Base-by-base conservation (phyloP, 2,888 invertebrate species). In the Ischnus inquisitorius region DNA sequence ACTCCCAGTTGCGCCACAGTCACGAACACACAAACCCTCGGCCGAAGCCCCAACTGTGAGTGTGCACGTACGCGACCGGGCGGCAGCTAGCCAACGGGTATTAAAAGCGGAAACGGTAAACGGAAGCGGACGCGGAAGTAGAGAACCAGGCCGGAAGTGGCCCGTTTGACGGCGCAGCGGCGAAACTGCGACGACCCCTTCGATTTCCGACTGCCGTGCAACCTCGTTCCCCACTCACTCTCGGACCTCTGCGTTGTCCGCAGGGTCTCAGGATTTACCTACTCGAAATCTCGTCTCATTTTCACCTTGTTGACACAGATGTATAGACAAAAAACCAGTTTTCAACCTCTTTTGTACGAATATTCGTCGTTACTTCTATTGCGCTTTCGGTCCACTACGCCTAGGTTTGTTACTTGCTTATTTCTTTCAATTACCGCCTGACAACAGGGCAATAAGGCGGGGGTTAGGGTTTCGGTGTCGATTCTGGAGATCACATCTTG, bases 61-160 rank as follows among this genome's bases (percentile, higher is more conserved):
- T 68, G 67, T 72, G 78, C 78, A 60, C 77, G 64, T 81, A 71
- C 64, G 82, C 75, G 68, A 77, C 86, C 83, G 84, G 81, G 81
- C 82, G 84, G 79, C 85, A 86, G 77, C 85, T 82, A 86, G 89
- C 89, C 89, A 88, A 83, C 88, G 85, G 87, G 88, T 89, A 91
- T 92, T 91, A 90, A 91, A 91, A 89, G 84, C 91, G 92, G 92
- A 92, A 91, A 92, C 89, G 87, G 88, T 82, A 89, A 87, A 51
- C 91, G 92, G 91, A 90, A 87, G 86, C 90, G 89, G 88, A 88
- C 74, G 71, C 90, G 90, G 92, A 92, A 92, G 88, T 80, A 89
- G 89, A 89, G 88, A 88, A 88, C 88, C 89, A 88, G 88, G 74
- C 87, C 89, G 92, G 91, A 92, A 89, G 89, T 88, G 88, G 87